Evolutionary conservation across 2,113 vertebrate species (phyloP), one percentile per base, ranked within the genome.

Genomic region (Menidia beryllina): DNA sequence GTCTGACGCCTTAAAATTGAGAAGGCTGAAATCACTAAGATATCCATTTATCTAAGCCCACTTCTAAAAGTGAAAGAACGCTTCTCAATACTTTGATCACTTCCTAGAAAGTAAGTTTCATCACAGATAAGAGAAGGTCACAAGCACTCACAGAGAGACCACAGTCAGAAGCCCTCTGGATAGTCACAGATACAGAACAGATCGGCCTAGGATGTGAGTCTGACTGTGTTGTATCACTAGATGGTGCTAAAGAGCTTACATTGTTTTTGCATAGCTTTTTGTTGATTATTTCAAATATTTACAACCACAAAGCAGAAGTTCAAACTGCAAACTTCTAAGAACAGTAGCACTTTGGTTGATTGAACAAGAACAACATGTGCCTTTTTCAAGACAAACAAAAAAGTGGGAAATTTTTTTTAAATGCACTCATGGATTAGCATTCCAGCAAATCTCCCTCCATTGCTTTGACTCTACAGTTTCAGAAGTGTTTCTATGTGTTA

Each of bases 181-280:
- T 5, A 19, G n/a, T 45, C 6, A 5, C 19, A 2, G 17, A 9
- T 15, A 5, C 13, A 43, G 41, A 5, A 17, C 15, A 45, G 17
- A 45, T 6, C n/a, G n/a, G n/a, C 41, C 7, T 2, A 17, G 39
- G 15, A 15, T 50, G 8, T 5, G 15, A 17, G 53, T 14, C 11
- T 24, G 24, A n/a, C 30, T 27, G 27, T 2, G 43, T 10, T 12
- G 8, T 3, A 19, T 30, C 83, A 82, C 75, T 86, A 82, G 85
- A 62, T 87, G 83, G 57, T 60, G 30, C 4, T 57, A 69, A 27
- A 51, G 47, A 75, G 1, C 51, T 55, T 14, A 23, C 30, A 13
- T 7, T 59, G 20, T 15, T n/a, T 5, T 45, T 45, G 41, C n/a
- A 45, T 51, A 9, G 47, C 21, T 27, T 9, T 20, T 38, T 24